phyloP scores from a whole-genome alignment of 2,113 vertebrate species.

The Callipepla californica region DNA sequence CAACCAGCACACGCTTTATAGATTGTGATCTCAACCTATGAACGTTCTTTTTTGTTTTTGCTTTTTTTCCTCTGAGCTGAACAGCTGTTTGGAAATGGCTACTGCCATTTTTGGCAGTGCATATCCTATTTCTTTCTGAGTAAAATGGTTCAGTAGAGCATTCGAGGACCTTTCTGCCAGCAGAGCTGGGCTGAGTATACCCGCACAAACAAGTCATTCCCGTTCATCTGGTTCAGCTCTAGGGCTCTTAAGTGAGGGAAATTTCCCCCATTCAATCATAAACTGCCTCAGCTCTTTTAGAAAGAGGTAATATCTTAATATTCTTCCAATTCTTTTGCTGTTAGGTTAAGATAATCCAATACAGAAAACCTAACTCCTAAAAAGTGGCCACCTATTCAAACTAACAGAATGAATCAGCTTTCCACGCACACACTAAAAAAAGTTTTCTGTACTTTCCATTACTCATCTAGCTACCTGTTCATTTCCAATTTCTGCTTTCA shows the following conservation, averaged over 20 bases:
- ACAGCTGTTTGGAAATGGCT: background rate
- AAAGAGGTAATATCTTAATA: background rate
- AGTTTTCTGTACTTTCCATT: background rate
- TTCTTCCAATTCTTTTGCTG: background rate
- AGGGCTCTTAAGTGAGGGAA: background rate
- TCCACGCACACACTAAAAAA: background rate
- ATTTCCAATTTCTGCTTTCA: background rate
- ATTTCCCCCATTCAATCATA: background rate
- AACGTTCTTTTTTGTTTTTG: background rate
- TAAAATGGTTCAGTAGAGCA: background rate
- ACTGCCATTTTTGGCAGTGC: background rate
- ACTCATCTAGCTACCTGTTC: background rate
- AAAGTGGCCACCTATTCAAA: background rate
- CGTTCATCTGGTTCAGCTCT: constrained; percentile 36
- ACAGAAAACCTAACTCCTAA: background rate
- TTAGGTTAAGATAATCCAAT: background rate
- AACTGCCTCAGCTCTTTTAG: background rate
- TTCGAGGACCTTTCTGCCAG: background rate
- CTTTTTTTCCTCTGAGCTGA: background rate
- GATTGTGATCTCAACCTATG: background rate
- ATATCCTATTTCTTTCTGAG: background rate
- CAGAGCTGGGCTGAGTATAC: background rate
- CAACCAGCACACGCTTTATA: background rate
- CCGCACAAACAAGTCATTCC: constrained; percentile 37
- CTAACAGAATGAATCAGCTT: background rate